These are phyloP conservation scores for Tautogolabrus adspersus DNA, from an alignment of 2,113 vertebrate genomes.

Conservation along the genomic window DNA sequence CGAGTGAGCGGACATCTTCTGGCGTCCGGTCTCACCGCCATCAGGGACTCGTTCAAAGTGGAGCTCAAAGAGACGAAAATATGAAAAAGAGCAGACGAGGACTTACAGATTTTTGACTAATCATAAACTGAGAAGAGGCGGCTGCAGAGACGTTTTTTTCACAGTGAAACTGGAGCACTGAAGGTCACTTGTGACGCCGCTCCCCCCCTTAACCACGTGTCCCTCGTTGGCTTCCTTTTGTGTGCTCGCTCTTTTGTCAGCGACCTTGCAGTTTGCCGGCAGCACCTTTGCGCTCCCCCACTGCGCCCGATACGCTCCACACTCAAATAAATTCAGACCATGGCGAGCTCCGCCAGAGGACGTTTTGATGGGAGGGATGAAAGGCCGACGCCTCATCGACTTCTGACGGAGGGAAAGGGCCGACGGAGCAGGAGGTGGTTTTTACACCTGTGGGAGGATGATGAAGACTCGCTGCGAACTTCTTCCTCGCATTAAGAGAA, in stretches of 20 bases:
- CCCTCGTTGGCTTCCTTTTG: neutral
- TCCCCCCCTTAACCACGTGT: neutral
- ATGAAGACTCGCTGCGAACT: too few relatives aligned
- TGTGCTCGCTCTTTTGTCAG: neutral
- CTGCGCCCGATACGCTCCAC: conserved; percentile 30
- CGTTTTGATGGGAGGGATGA: conserved; percentile 5
- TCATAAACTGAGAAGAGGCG: neutral
- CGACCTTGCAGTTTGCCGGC: conserved; percentile 37
- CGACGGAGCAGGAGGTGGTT: neutral
- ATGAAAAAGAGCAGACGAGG: conserved; percentile 28
- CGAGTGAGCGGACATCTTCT: conserved; percentile 82
- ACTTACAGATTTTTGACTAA: neutral
- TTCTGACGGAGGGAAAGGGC: neutral
- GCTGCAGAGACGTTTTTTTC: neutral
- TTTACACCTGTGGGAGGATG: too few relatives aligned
- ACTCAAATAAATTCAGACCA: conserved; percentile 15
- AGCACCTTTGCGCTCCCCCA: conserved; percentile 11
- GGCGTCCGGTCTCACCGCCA: conserved; percentile 74
- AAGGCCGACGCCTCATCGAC: conserved; percentile 3
- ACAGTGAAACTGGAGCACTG: conserved; percentile 4
- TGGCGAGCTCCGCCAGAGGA: conserved; percentile 13
- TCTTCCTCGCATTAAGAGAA: conserved; percentile 4
- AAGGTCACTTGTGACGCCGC: neutral
- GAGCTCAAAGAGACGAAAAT: conserved; percentile 68
- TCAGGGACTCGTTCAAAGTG: conserved; percentile 81